A percentile compares a stretch with the other conserved stretches of the same genome.
phyloP scores from a whole-genome alignment of 53 echinoderm and acorn worm genomes.

The Astropecten irregularis region DNA sequence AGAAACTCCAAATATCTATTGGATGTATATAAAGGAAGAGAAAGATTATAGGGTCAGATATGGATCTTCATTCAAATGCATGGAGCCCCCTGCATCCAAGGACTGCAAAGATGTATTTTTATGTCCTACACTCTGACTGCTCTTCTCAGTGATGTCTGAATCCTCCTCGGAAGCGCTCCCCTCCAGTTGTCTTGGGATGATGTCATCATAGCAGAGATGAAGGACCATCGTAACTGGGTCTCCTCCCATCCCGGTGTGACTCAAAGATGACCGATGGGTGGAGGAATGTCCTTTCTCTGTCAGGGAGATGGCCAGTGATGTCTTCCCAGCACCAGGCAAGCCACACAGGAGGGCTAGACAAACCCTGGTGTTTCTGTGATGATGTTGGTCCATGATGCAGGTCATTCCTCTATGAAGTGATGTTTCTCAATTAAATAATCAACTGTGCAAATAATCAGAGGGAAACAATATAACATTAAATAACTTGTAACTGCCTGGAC shows the following conservation, averaged over 20 bases:
- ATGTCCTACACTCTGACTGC: slow-evolving; percentile 11
- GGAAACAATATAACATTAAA: too few species aligned
- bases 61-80: too few species aligned
- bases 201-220: slow-evolving; percentile 52
- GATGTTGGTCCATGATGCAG: background rate
- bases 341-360: slow-evolving; percentile 69
- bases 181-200: slow-evolving; percentile 47
- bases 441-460: too few species aligned
- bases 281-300: background rate
- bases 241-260: too few species aligned
- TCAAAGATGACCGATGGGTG: background rate
- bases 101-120: too few species aligned
- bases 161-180: background rate
- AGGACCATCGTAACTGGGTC: background rate
- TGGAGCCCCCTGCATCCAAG: too few species aligned
- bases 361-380: background rate
- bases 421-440: too few species aligned
- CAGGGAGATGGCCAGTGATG: slow-evolving; percentile 47
- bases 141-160: background rate
- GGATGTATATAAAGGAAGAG: too few species aligned
- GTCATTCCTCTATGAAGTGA: background rate
- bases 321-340: slow-evolving; percentile 75
- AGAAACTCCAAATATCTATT: too few species aligned
- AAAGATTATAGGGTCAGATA: too few species aligned
- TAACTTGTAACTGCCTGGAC: too few species aligned